phyloP scores from a whole-genome alignment of 2,888 invertebrate genomes.

The Herminia tarsipennalis region DNA sequence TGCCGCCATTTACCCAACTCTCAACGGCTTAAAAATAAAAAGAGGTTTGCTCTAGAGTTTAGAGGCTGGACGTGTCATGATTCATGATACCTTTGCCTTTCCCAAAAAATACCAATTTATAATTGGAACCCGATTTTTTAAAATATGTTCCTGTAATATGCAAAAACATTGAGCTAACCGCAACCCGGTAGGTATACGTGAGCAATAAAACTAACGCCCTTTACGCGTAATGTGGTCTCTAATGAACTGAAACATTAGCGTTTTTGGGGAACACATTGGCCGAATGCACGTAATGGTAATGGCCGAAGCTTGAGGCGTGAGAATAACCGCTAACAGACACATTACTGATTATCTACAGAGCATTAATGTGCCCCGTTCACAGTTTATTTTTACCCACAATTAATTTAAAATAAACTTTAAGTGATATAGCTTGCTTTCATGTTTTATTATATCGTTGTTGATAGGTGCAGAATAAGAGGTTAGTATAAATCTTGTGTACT shows the following conservation, averaged over 20 bases:
- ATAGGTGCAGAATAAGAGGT: conserved; percentile 18
- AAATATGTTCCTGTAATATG: conserved; percentile 13
- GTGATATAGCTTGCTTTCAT: conserved; percentile 34
- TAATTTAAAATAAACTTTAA: conserved; percentile 41
- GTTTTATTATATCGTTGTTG: conserved; percentile 14
- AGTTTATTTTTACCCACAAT: conserved; percentile 43
- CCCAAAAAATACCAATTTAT: neutral
- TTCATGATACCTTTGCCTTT: neutral
- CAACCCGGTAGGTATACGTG: neutral
- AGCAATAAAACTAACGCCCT: conserved; percentile 36
- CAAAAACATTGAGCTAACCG: conserved; percentile 16
- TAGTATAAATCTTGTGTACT: neutral
- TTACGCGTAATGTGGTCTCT: conserved; percentile 31
- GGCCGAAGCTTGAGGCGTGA: conserved; percentile 53
- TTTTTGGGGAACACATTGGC: conserved; percentile 46
- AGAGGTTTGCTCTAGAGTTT: too few species aligned
- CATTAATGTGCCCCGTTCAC: conserved; percentile 55
- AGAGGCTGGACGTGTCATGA: too few species aligned
- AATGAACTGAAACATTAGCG: conserved; percentile 48
- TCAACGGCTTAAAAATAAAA: too few species aligned
- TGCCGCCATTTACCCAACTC: too few species aligned
- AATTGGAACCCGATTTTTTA: neutral
- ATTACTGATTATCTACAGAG: conserved; percentile 71
- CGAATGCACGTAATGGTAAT: conserved; percentile 44
- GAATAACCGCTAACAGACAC: conserved; percentile 61